These are phyloP conservation scores for Ctenicera cuprea DNA, from an alignment of 2,888 invertebrate species.

Conservation along the genomic window DNA sequence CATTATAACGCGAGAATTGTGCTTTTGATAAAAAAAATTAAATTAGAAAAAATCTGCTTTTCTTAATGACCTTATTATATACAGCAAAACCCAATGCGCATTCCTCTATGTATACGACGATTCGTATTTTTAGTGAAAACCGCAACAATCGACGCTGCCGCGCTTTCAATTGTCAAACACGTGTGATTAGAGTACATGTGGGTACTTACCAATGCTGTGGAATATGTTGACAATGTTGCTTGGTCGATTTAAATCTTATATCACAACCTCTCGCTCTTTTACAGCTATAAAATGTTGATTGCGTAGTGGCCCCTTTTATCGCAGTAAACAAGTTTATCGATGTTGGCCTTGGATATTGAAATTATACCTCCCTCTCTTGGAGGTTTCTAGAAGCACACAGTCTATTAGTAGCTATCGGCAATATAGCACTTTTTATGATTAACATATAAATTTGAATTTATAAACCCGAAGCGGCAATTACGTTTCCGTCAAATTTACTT, in stretches of 20 bases:
- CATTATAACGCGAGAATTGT: conserved; percentile 16
- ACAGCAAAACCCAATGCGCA: conserved; percentile 28
- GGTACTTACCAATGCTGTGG: conserved; percentile 67
- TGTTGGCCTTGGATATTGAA: conserved; percentile 41
- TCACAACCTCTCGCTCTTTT: conserved; percentile 64
- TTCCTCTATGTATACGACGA: conserved; percentile 21
- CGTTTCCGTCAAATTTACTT: too few species aligned
- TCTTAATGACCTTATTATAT: conserved; percentile 18
- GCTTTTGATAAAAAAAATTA: conserved; percentile 6
- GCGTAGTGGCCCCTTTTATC: conserved; percentile 60
- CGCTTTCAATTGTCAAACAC: conserved; percentile 65
- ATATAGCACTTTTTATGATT: too few species aligned
- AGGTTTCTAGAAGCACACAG: background rate
- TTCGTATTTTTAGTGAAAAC: conserved; percentile 34
- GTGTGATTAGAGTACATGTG: conserved; percentile 66
- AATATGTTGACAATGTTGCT: conserved; percentile 68
- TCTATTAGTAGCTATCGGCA: too few species aligned
- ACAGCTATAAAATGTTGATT: conserved; percentile 58
- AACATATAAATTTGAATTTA: too few species aligned
- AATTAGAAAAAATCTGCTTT: background rate
- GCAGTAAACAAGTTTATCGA: conserved; percentile 59
- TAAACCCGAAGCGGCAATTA: too few species aligned
- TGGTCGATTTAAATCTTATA: conserved; percentile 69
- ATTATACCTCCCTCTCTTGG: conserved; percentile 8
- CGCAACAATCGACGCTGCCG: conserved; percentile 51